Conservation (phyloP, 2,113 vertebrate genomes). For the Salminus brasiliensis region DNA sequence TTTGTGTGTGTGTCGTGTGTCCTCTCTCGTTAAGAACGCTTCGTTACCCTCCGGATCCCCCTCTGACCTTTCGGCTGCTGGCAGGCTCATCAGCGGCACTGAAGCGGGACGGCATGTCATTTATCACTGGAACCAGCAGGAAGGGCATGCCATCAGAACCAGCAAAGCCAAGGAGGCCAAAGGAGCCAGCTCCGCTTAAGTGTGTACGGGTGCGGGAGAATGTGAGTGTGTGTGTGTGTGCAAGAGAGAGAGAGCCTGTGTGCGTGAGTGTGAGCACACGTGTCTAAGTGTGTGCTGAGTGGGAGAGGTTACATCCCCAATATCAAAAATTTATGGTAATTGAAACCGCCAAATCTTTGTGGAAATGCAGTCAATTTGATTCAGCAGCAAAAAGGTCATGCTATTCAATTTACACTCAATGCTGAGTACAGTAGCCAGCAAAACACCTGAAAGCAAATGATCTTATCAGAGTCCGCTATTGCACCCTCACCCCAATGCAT, state of each 20-base stretch:
- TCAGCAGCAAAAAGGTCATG: conserved; percentile 87
- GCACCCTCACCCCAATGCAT: conserved; percentile 75
- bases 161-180: conserved; percentile 53
- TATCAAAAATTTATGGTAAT: conserved; percentile 84
- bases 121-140: conserved; percentile 75
- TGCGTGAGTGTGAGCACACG: background rate
- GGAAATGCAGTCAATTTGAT: conserved; percentile 86
- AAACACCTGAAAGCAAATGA: conserved; percentile 87
- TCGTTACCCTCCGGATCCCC: conserved; percentile 46
- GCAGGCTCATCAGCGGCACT: conserved; percentile 64
- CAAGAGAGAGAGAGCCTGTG: background rate
- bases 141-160: conserved; percentile 56
- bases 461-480: conserved; percentile 80
- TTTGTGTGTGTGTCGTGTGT: conserved; percentile 24
- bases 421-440: conserved; percentile 73
- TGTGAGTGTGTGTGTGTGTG: conserved; percentile 32
- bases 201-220: conserved; percentile 35
- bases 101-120: conserved; percentile 65
- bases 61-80: conserved; percentile 72
- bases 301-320: conserved; percentile 56
- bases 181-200: background rate
- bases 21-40: conserved; percentile 33
- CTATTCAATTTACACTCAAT: conserved; percentile 86
- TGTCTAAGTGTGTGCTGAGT: conserved; percentile 30
- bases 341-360: conserved; percentile 83